Base-by-base conservation (phyloP, 2,113 vertebrate species). In the Lepidothrix coronata region DNA sequence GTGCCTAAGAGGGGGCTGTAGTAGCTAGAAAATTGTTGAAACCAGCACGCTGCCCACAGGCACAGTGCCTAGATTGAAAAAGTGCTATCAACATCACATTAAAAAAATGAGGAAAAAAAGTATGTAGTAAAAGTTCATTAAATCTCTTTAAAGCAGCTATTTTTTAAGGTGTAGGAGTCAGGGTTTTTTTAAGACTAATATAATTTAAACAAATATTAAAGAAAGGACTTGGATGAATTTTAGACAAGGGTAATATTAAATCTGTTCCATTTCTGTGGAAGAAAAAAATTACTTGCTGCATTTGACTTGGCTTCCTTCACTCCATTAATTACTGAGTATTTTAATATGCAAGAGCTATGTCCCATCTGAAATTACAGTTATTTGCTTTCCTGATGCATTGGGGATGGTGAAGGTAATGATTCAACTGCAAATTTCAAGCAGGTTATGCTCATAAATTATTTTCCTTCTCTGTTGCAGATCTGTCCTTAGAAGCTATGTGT, bases 371-470 rank as follows among this genome's bases (percentile, higher is more conserved):
- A 73, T 79, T 62, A 21, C 3, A 54, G 52, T 77, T 88, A 24
- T 33, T 84, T 72, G 35, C 15, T n/a, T 75, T 72, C 35, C 23
- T 52, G 37, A 35, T 55, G 46, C 57, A 55, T 65, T 68, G 27
- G 77, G 59, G 21, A 82, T 87, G 3, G 49, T 66, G 71, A 75
- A 70, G 22, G 41, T 88, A 92, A 73, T 67, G 49, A 76, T 88
- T 93, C 57, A 70, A 8, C 54, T 46, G 77, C 82, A 97, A 93
- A 97, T 92, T 19, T 46, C 95, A 97, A 96, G 63, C 93, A 95
- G 87, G 71, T 94, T 94, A 71, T 91, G 73, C 66, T 88, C 7
- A 9, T 73, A 83, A 41, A 52, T 88, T 55, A 62, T 63, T 89
- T 63, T 76, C 70, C 43, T 85, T 85, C 76, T 91, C 14, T 52